Evolutionary conservation across 2,888 invertebrate genomes (phyloP).

Genomic region (Cerastis rubricosa): DNA sequence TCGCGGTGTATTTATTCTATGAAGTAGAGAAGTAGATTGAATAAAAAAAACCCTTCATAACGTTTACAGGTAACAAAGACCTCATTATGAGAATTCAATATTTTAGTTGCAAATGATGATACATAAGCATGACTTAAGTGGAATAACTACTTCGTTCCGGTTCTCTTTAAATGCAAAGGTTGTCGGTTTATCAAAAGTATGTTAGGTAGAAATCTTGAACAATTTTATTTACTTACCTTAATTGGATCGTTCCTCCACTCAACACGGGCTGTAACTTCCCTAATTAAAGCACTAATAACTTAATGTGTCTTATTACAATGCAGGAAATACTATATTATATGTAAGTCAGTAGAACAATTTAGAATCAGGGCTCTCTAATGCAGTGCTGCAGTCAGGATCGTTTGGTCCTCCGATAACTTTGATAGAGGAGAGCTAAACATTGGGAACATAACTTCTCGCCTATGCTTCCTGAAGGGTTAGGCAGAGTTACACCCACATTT

Average conservation of each 20-base stretch:
- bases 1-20: not conserved
- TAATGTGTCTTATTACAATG: constrained; percentile 39
- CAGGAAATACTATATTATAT: constrained; percentile 31
- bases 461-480: not conserved
- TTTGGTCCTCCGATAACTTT: too few species aligned
- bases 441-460: not conserved
- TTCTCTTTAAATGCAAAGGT: not conserved
- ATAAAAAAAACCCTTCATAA: not conserved
- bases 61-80: not conserved
- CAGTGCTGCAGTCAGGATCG: too few species aligned
- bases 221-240: not conserved
- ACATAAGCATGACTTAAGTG: too few species aligned
- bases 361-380: not conserved
- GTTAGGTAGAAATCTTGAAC: not conserved
- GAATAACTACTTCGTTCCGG: too few species aligned
- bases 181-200: not conserved
- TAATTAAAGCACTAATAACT: constrained; percentile 29
- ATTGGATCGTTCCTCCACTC: not conserved
- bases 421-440: too few species aligned
- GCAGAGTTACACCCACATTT: not conserved
- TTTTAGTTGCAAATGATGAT: not conserved
- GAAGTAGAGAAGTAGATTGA: not conserved
- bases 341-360: constrained; percentile 39
- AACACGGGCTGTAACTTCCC: constrained; percentile 10
- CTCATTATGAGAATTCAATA: too few species aligned